Conservation (phyloP, 1,140 invertebrate genomes). For the Triops cancriformis region DNA sequence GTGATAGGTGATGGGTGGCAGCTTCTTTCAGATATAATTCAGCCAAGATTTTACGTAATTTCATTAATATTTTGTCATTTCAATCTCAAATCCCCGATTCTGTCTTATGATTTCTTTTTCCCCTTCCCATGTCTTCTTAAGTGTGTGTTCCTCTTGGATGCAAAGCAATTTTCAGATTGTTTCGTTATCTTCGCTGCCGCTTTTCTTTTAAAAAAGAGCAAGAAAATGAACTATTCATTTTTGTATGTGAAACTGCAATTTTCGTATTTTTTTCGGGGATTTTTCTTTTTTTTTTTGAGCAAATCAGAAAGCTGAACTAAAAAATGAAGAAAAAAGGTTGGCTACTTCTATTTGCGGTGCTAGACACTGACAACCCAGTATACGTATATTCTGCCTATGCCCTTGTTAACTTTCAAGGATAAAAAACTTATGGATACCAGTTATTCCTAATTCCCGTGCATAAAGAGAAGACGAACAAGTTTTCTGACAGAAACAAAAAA, state of each 20-base stretch:
- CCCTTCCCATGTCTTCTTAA: not conserved
- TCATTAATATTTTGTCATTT: not conserved
- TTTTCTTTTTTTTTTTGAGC: not conserved
- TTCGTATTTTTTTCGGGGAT: not conserved
- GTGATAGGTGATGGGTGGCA: slow-evolving; percentile 12
- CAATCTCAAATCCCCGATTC: not conserved
- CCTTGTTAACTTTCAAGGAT: slow-evolving; percentile 14
- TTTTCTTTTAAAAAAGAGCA: not conserved
- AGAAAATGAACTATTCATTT: not conserved
- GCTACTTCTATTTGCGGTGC: slow-evolving; percentile 12
- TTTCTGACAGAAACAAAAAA: not conserved
- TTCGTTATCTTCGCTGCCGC: not conserved
- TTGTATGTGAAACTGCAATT: not conserved
- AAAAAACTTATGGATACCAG: slow-evolving; percentile 14
- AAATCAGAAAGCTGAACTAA: not conserved
- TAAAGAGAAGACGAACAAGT: slow-evolving; percentile 5
- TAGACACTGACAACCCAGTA: slow-evolving; percentile 13
- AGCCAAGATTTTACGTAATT: slow-evolving; percentile 14
- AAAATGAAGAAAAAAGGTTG: not conserved
- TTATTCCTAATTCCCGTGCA: slow-evolving; percentile 13
- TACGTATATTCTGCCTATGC: slow-evolving; percentile 13
- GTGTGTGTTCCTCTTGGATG: not conserved
- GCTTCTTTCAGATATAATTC: slow-evolving; percentile 7
- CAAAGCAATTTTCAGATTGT: not conserved
- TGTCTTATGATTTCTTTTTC: not conserved